phyloP scores from a whole-genome alignment of 2,888 invertebrate species.

The Coronaproctus castanopsis region DNA sequence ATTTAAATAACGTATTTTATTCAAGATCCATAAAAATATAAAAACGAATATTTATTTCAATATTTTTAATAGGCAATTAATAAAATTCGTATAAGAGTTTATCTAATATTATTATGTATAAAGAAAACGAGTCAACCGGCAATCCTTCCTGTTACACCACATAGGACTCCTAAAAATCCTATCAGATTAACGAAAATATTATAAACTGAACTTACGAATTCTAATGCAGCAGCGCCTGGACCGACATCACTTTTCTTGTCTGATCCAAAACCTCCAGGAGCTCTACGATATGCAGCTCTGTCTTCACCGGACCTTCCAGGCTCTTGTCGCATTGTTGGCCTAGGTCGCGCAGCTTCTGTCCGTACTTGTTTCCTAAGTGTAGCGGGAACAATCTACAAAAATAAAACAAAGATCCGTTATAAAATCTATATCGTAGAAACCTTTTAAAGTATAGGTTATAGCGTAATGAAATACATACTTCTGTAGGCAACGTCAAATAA shows the following conservation, averaged over 20 bases:
- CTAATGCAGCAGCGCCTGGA: constrained; percentile 76
- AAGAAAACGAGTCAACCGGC: too few species aligned
- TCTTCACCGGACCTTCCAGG: constrained; percentile 53
- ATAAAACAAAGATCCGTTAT: background rate
- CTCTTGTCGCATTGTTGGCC: constrained; percentile 42
- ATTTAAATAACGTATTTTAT: too few species aligned
- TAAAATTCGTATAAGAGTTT: too few species aligned
- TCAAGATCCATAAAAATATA: too few species aligned
- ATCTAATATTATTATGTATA: too few species aligned
- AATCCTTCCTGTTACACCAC: too few species aligned
- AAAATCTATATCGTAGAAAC: background rate
- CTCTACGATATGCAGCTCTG: constrained; percentile 60
- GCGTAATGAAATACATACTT: constrained; percentile 30
- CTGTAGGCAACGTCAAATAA: constrained; percentile 89
- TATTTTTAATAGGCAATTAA: too few species aligned
- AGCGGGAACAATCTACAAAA: constrained; percentile 67
- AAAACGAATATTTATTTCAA: too few species aligned
- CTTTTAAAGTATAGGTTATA: background rate
- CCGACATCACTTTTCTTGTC: constrained; percentile 97
- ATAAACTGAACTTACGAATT: constrained; percentile 56
- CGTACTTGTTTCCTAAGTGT: constrained; percentile 82
- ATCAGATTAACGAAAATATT: too few species aligned
- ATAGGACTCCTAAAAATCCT: too few species aligned
- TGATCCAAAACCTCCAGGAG: constrained; percentile 37
- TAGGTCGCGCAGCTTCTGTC: constrained; percentile 60